phyloP scores from a whole-genome alignment of 1,140 invertebrate species.

The Lerema accius region DNA sequence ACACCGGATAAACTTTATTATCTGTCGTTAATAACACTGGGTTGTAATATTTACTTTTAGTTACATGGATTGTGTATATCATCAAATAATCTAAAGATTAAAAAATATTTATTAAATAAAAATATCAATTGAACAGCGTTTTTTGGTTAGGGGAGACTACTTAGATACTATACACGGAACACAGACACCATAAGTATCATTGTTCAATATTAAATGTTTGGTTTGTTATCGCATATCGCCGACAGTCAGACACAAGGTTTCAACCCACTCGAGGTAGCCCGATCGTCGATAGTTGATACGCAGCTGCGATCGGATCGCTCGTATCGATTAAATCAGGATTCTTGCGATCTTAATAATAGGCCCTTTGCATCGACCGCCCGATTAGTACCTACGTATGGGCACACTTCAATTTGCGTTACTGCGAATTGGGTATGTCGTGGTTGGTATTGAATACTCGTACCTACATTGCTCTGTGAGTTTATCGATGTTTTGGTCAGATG shows the following conservation, averaged over 20 bases:
- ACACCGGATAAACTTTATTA: too few species aligned
- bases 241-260: slow-evolving; percentile 34
- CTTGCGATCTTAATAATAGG: slow-evolving; percentile 46
- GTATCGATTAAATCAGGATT: slow-evolving; percentile 41
- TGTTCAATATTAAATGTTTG: neutral
- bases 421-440: neutral
- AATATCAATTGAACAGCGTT: too few species aligned
- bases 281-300: slow-evolving; percentile 48
- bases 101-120: too few species aligned
- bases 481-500: too few species aligned
- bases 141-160: too few species aligned
- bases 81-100: too few species aligned
- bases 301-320: slow-evolving; percentile 44
- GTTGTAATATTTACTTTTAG: too few species aligned
- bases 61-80: too few species aligned
- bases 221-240: slow-evolving; percentile 31
- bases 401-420: slow-evolving; percentile 15
- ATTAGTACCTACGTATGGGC: slow-evolving; percentile 32
- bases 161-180: too few species aligned
- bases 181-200: too few species aligned
- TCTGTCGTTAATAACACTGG: too few species aligned
- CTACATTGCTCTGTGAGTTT: too few species aligned
- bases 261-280: slow-evolving; percentile 48
- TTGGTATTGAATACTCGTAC: neutral
- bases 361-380: slow-evolving; percentile 48